Base-by-base conservation (phyloP, 2,113 vertebrate genomes). In the Riparia riparia region DNA sequence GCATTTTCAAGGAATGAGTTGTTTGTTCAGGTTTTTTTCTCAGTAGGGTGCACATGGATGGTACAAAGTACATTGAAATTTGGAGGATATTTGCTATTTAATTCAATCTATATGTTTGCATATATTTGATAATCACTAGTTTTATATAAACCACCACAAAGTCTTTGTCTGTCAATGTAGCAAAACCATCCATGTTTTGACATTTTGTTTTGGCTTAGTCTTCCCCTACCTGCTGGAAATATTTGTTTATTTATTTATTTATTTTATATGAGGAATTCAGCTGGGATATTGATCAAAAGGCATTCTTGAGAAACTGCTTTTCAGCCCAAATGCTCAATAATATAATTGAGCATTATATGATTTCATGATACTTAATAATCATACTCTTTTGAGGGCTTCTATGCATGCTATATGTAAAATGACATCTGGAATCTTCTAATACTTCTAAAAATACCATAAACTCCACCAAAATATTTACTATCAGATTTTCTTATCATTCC, bases 1-100 rank as follows among this genome's bases (percentile, higher is more conserved):
- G 11, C 4, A 21, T 61, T 93, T 86, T 83, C 60, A 50, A 53
- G 22, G 34, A 81, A 58, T 1, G 0, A 58, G 9, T 21, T 41
- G 2, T 20, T 82, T 65, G 5, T 26, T 89, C 50, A 41, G 12
- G 2, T 16, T 34, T 58, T 34, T 22, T 56, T 39, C 21, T 94
- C 15, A 42, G 9, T 29, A 41, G 1, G 5, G 1, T 70, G 4
- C 10, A 32, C 0, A 1, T 47, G 8, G 10, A 74, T 53, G 5
- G 14, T 22, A 70, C 14, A 63, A 83, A 65, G 3, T 25, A 1
- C 28, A 57, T 9, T 70, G 42, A 86, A 24, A 9, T 57, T 49
- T 57, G 42, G 19, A 20, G 14, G 5, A 39, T n/a, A 7, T 90
- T 90, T 7, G 1, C 34, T 82, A 14, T 81, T 84, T 53, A 47